Base-by-base conservation (phyloP, 2,888 invertebrate genomes). In the Clanis bilineata region DNA sequence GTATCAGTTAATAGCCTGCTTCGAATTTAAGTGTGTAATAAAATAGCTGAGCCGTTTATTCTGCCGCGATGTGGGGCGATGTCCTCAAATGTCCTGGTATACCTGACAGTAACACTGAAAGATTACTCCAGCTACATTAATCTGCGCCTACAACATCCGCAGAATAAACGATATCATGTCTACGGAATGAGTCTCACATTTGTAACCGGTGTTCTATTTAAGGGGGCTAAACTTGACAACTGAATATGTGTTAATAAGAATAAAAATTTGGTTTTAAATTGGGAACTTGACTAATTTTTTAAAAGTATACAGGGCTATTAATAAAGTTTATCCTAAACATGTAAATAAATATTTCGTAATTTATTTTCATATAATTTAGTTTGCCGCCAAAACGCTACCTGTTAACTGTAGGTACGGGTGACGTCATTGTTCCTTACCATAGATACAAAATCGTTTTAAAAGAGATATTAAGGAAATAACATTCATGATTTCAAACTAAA, bases 121-220 rank as follows among this genome's bases (percentile, higher is more conserved):
- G 66, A 68, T 68, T 51, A 51, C 59, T 43, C 62, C 55, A 62
- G 23, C 61, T 62, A 55, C 65, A 71, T 72, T 69, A 68, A 67
- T 68, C 70, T 51, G 61, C 64, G 58, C 62, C 66, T 66, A 67
- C 67, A 64, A 62, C 65, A 64, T 68, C 65, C 66, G 64, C 47
- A 60, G 64, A 72, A 71, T 68, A 68, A 73, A 65, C 64, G 66
- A 70, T 54, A 59, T 63, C 62, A 63, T 66, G 68, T 61, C 59
- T 65, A 63, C 62, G 38, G 64, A 68, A 67, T 66, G 43, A 62
- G 64, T 60, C 18, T 10, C 10, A 32, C 32, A 32, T 51, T 51
- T 32, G 51, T 51, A 32, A 23, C n/a, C 7, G 25, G n/a, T 47
- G 25, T 47, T 23, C 25, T n/a, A 15, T 28, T n/a, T n/a, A 18